These are phyloP conservation scores for Antheraea yamamai DNA, from an alignment of 2,888 invertebrate species.

Conservation along the genomic window DNA sequence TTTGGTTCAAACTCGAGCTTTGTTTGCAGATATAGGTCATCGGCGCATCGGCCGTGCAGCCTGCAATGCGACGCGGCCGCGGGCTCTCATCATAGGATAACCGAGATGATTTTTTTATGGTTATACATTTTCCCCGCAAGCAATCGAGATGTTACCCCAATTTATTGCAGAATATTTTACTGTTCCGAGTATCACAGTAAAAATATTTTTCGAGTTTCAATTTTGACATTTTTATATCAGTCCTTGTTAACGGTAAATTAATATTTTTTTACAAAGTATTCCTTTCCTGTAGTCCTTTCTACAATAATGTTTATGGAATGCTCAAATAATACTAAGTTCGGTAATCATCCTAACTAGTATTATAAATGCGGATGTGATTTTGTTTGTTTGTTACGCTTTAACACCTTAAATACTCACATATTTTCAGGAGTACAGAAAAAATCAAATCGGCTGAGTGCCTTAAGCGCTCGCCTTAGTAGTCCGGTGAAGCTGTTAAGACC, in stretches of 20 bases:
- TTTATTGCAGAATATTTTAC: background rate
- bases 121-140: constrained; percentile 11
- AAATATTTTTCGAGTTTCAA: background rate
- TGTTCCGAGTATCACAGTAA: background rate
- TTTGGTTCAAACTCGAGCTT: constrained; percentile 27
- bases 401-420: too few relatives aligned
- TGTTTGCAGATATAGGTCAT: constrained; percentile 69
- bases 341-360: too few relatives aligned
- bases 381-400: too few relatives aligned
- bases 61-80: constrained; percentile 67
- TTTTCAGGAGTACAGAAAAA: too few relatives aligned
- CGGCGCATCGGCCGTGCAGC: constrained; percentile 46
- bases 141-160: constrained; percentile 14
- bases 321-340: too few relatives aligned
- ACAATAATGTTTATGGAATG: background rate
- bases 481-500: too few relatives aligned
- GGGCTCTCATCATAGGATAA: constrained; percentile 45
- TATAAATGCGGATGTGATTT: too few relatives aligned
- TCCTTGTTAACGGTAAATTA: background rate
- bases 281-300: background rate
- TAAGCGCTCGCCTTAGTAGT: too few relatives aligned
- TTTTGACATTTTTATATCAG: background rate
- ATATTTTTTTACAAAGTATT: background rate
- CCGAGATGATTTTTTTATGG: constrained; percentile 38
- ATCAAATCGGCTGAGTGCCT: too few relatives aligned